Percentiles rank a stretch among this genome's conserved stretches.
These are phyloP conservation scores for Branchellion lobata DNA, from an alignment of 2,888 invertebrate species.

Conservation along the genomic window DNA sequence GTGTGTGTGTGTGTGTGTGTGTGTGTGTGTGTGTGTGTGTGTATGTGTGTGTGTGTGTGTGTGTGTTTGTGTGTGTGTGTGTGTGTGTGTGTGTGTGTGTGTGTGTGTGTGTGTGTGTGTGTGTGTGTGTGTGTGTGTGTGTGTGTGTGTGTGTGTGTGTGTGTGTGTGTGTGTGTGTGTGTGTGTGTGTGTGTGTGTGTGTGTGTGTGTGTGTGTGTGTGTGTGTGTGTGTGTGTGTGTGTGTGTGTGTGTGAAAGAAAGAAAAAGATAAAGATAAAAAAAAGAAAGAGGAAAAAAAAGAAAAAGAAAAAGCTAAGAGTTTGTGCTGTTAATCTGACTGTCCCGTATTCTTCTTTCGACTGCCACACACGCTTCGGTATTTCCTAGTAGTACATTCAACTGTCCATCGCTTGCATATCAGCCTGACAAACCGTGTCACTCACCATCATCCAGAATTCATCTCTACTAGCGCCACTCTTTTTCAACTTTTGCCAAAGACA, in stretches of 20 bases:
- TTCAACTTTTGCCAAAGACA: no score
- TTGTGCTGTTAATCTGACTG: no score
- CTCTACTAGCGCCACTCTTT: no score
- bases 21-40: background rate
- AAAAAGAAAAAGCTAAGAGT: no score
- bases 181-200: conserved; percentile 34
- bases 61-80: background rate
- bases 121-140: conserved; percentile 30
- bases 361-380: no score
- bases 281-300: no score
- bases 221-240: conserved; percentile 9
- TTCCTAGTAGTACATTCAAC: no score
- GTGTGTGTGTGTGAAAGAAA: background rate
- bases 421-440: no score
- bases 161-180: conserved; percentile 34
- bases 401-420: no score
- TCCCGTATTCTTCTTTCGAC: no score
- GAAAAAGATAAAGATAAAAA: no score
- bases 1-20: background rate
- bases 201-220: conserved; percentile 28
- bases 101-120: conserved; percentile 16
- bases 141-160: conserved; percentile 28
- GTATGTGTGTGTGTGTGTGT: background rate
- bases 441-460: no score
- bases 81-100: background rate